These are phyloP conservation scores for Ispidina picta DNA, from an alignment of 2,797 vertebrate species.

Conservation along the genomic window DNA sequence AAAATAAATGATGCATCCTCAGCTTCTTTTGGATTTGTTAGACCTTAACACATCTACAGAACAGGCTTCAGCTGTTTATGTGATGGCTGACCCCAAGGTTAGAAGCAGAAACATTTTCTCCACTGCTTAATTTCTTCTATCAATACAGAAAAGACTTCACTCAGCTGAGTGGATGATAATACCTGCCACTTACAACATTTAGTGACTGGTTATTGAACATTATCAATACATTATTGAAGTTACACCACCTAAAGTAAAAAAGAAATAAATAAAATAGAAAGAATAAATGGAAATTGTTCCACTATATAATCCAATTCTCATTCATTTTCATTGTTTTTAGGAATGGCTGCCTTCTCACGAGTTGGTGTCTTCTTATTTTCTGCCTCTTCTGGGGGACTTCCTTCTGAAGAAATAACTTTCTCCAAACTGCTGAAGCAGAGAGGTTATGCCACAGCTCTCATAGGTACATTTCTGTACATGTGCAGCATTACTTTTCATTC, in stretches of 20 bases:
- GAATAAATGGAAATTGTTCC: not conserved
- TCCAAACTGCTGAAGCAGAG: slow-evolving; percentile 80
- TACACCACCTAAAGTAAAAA: not conserved
- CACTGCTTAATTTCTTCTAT: not conserved
- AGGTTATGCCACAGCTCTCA: slow-evolving; percentile 87
- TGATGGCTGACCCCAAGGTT: not conserved
- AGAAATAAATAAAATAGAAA: not conserved
- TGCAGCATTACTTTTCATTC: not conserved
- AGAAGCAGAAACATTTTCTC: not conserved
- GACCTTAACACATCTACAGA: not conserved
- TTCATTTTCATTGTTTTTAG: slow-evolving; percentile 47
- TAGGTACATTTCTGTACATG: slow-evolving; percentile 76
- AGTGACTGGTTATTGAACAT: not conserved
- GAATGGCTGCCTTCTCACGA: slow-evolving; percentile 63
- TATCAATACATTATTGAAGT: not conserved
- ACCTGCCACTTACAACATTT: not conserved
- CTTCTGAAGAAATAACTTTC: slow-evolving; percentile 86
- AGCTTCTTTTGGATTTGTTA: not conserved
- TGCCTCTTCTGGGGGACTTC: slow-evolving; percentile 89
- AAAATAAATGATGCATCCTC: not conserved
- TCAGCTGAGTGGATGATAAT: not conserved
- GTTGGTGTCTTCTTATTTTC: slow-evolving; percentile 83
- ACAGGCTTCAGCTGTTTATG: not conserved
- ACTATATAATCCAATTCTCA: not conserved
- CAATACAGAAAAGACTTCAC: not conserved